Conservation (phyloP, 23 tunicate genomes). For the Corella eumyota region DNA sequence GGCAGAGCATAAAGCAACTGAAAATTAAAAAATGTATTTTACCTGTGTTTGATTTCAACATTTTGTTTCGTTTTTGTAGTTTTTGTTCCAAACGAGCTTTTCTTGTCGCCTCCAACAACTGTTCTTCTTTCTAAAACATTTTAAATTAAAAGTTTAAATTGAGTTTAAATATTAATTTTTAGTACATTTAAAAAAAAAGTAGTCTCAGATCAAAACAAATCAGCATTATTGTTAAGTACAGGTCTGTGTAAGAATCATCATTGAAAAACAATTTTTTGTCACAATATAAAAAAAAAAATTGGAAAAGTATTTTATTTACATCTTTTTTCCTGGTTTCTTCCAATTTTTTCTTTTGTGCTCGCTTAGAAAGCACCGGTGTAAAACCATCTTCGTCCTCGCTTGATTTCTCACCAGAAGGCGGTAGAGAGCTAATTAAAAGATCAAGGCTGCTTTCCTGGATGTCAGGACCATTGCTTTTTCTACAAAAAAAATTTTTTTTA, state of each 20-base stretch:
- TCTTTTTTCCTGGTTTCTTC: constrained; percentile 68
- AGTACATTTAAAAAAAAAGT: no score
- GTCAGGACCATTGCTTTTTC: constrained; percentile 17
- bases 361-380: constrained; percentile 80
- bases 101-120: background rate
- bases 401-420: constrained; percentile 12
- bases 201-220: no score
- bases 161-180: no score
- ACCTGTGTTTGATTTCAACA: no score
- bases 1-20: no score
- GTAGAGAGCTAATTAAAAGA: constrained; percentile 5
- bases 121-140: background rate
- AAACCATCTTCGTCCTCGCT: constrained; percentile 79
- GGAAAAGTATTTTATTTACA: constrained; percentile 22
- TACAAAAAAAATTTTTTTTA: constrained; percentile 15
- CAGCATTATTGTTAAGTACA: no score
- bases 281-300: no score
- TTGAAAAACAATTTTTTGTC: background rate
- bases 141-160: no score
- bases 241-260: constrained; percentile 17
- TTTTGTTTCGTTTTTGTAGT: background rate
- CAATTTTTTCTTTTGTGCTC: constrained; percentile 56
- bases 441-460: constrained; percentile 16
- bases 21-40: no score
- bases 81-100: background rate